A percentile compares a stretch with the other conserved stretches of the same genome.
Conservation (phyloP, 2,888 invertebrate genomes). For the Drosophila neonasuta region DNA sequence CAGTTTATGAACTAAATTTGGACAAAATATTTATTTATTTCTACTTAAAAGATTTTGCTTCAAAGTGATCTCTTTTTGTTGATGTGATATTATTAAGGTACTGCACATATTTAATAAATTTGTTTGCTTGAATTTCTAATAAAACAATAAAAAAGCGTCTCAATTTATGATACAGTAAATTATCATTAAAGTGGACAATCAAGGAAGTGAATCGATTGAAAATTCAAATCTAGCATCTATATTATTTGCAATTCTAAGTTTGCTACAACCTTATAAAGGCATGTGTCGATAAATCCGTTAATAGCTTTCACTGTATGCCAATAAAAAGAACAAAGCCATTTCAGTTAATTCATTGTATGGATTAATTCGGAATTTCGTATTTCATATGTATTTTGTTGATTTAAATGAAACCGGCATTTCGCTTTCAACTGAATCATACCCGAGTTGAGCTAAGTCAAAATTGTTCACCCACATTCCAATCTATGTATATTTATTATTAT, state of each 20-base stretch:
- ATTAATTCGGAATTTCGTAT: slow-evolving; percentile 4
- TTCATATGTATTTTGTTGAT: neutral
- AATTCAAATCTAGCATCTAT: neutral
- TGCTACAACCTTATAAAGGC: neutral
- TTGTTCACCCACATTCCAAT: slow-evolving; percentile 35
- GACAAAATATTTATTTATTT: neutral
- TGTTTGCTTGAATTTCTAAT: neutral
- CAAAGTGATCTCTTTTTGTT: too few species aligned
- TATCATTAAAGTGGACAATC: neutral
- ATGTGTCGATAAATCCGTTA: slow-evolving; percentile 11
- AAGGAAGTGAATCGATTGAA: neutral
- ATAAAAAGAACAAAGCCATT: slow-evolving; percentile 2
- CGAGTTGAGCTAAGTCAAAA: slow-evolving; percentile 1
- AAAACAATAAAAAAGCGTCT: neutral
- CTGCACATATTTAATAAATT: slow-evolving; percentile 2
- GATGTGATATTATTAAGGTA: too few species aligned
- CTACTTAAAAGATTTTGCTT: neutral
- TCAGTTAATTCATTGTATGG: slow-evolving; percentile 12
- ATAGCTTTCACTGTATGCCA: slow-evolving; percentile 13
- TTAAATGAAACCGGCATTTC: slow-evolving; percentile 15
- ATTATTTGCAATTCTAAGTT: neutral
- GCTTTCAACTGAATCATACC: slow-evolving; percentile 19
- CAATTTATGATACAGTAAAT: neutral
- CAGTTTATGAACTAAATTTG: neutral
- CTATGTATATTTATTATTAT: slow-evolving; percentile 16